phyloP scores from a whole-genome alignment of 2,888 invertebrate genomes.

The Baronia brevicornis region DNA sequence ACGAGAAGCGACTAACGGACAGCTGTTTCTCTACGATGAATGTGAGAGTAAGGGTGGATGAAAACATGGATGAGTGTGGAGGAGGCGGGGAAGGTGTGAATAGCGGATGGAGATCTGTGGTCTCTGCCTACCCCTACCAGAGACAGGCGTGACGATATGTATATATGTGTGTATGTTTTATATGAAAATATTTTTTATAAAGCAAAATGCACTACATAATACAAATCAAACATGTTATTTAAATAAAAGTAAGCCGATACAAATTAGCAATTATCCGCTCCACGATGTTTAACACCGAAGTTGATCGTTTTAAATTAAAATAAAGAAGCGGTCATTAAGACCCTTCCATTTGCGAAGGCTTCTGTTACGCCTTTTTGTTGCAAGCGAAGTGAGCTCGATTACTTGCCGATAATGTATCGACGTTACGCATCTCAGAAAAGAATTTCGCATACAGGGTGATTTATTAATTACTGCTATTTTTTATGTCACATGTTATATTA shows the following conservation, averaged over 20 bases:
- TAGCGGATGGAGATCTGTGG: too few relatives aligned
- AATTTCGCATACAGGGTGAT: conserved; percentile 43
- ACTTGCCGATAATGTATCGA: conserved; percentile 55
- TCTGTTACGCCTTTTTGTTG: conserved; percentile 69
- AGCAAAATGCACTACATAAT: too few relatives aligned
- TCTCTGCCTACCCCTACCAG: too few relatives aligned
- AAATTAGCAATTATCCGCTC: conserved; percentile 51
- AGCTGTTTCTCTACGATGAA: too few relatives aligned
- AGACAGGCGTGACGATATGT: too few relatives aligned
- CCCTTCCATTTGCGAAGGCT: conserved; percentile 50
- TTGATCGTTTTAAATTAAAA: conserved; percentile 49
- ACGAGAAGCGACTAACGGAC: too few relatives aligned
- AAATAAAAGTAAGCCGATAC: conserved; percentile 33
- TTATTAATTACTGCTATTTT: background rate
- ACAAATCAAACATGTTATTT: conserved; percentile 10
- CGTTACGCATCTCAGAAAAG: conserved; percentile 44
- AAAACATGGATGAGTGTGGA: too few relatives aligned
- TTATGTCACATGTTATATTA: too few relatives aligned
- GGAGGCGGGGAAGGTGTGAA: too few relatives aligned
- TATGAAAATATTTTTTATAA: too few relatives aligned
- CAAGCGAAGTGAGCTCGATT: conserved; percentile 44
- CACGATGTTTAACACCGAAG: conserved; percentile 34
- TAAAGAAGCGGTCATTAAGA: conserved; percentile 60
- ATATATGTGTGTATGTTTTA: too few relatives aligned
- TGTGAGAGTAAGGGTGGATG: too few relatives aligned